These are phyloP conservation scores for Drosophila merina DNA, from an alignment of 2,888 invertebrate genomes.

Conservation along the genomic window DNA sequence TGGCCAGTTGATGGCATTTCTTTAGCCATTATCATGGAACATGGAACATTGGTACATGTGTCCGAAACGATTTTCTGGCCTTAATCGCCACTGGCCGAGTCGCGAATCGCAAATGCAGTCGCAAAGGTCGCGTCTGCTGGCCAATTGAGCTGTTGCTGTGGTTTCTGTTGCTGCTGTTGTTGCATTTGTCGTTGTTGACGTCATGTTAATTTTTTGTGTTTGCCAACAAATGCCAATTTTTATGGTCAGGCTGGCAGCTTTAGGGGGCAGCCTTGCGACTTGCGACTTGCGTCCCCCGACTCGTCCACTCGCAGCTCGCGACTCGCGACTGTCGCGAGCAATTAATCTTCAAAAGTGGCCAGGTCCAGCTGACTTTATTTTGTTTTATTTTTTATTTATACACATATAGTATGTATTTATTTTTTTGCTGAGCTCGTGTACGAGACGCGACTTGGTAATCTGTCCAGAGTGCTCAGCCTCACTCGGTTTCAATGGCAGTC, in stretches of 20 bases:
- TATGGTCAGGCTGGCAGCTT: conserved; percentile 64
- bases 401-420: conserved; percentile 40
- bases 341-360: conserved; percentile 76
- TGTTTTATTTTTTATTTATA: conserved; percentile 28
- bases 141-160: conserved; percentile 39
- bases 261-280: conserved; percentile 61
- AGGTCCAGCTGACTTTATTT: conserved; percentile 45
- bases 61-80: conserved; percentile 59
- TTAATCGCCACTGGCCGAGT: conserved; percentile 70
- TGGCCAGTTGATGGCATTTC: conserved; percentile 63
- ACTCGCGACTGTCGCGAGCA: conserved; percentile 79
- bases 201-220: conserved; percentile 69
- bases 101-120: conserved; percentile 16
- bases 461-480: conserved; percentile 80
- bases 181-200: conserved; percentile 59
- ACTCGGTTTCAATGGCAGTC: conserved; percentile 79
- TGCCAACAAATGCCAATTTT: conserved; percentile 66
- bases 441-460: conserved; percentile 80
- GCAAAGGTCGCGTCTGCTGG: conserved; percentile 49
- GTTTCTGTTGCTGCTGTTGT: conserved; percentile 7
- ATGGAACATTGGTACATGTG: conserved; percentile 21
- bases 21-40: conserved; percentile 60
- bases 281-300: conserved; percentile 56
- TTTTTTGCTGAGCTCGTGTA: conserved; percentile 5
- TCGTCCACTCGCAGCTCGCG: conserved; percentile 34